phyloP scores from a whole-genome alignment of 2,797 vertebrate species.

The Rhodeus uyekii region DNA sequence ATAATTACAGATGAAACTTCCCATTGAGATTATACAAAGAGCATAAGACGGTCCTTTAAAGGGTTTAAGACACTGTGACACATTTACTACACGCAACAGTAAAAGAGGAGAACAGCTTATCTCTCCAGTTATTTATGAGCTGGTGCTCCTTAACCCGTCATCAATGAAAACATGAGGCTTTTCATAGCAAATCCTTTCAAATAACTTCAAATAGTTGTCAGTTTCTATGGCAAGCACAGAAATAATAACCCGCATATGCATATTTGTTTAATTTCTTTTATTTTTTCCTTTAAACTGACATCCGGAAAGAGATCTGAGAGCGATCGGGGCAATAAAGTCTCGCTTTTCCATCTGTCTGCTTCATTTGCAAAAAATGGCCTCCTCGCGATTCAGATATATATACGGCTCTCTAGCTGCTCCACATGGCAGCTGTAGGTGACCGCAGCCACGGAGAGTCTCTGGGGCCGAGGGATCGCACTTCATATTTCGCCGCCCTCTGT shows the following conservation, averaged over 20 bases:
- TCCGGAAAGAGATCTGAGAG: constrained; percentile 75
- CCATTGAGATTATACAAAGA: not conserved
- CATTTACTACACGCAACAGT: not conserved
- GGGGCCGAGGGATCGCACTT: constrained; percentile 83
- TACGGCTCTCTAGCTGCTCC: constrained; percentile 70
- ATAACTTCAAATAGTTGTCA: constrained; percentile 23
- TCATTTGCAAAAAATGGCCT: constrained; percentile 75
- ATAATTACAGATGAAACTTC: constrained; percentile 29
- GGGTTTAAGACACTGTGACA: not conserved
- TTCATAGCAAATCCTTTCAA: not conserved
- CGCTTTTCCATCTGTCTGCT: constrained; percentile 81
- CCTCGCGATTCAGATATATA: constrained; percentile 86
- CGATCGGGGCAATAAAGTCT: constrained; percentile 64
- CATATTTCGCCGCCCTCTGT: constrained; percentile 88
- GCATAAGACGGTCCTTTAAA: not conserved
- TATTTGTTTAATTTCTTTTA: constrained; percentile 21
- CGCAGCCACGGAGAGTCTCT: constrained; percentile 83
- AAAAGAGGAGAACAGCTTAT: not conserved
- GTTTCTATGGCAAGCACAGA: not conserved
- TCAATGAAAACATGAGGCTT: not conserved
- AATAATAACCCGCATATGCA: constrained; percentile 26
- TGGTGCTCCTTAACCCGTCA: not conserved
- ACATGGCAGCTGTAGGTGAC: constrained; percentile 93
- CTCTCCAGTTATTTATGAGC: constrained; percentile 24
- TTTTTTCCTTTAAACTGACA: constrained; percentile 61